Base-by-base conservation (phyloP, 2,797 vertebrate genomes). In the Sphaeramia orbicularis region DNA sequence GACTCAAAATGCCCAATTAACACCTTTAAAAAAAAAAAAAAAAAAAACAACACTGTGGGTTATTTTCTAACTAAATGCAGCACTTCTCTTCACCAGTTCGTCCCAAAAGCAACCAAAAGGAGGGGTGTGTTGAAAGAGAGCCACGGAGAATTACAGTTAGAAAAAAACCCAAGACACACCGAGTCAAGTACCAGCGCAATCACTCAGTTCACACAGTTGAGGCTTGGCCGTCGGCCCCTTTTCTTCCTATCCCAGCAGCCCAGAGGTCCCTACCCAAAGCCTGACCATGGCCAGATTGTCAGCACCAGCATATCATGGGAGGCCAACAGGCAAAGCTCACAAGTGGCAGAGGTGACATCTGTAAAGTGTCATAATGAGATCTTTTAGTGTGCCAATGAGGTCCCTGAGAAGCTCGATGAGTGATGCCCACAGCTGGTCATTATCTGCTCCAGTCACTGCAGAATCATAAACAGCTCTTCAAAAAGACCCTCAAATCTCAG, bases 291-390 rank as follows among this genome's bases (percentile, higher is more conserved):
- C 83, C 80, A 67, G 70, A 77, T 45, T 67, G 73, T 62, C 24
- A 55, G 64, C 30, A 67, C 45, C 72, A 10, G 56, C n/a, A 24
- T 55, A 54, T 54, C 55, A 6, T 21, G 21, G 59, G 73, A 80
- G 83, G 78, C 83, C 80, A 63, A 70, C 13, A 37, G 78, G 51
- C 68, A 16, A 83, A 62, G 47, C 76, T 84, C 86, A 63, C 80
- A 70, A 81, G 84, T 67, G 72, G 78, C 81, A 74, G 86, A 81
- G 84, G 81, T 84, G 84, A 89, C 90, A 93, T 88, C 89, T 92
- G 90, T 87, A 88, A 92, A 84, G 81, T 81, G 85, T 66, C 81
- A 77, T 91, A 86, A 92, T 88, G 86, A 90, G 86, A 77, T 81
- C 74, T 80, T 81, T 87, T 70, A 78, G 71, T 65, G 83, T 70